phyloP scores from a whole-genome alignment of 2,113 vertebrate genomes.

The Echinops telfairi region DNA sequence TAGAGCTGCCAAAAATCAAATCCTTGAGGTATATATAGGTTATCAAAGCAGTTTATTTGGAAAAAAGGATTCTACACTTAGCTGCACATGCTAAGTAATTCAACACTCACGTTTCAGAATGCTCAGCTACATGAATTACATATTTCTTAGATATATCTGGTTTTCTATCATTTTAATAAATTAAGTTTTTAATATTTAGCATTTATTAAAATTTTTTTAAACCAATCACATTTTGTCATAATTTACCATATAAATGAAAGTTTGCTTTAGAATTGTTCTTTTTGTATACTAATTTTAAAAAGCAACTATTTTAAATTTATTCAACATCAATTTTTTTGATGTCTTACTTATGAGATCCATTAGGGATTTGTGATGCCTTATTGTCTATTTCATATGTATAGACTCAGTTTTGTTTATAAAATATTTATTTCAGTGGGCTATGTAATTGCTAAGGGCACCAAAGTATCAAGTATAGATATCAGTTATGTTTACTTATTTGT shows the following conservation, averaged over 20 bases:
- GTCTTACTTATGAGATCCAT: background rate
- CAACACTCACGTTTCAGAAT: background rate
- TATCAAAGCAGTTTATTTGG: conserved; percentile 40
- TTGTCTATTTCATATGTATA: background rate
- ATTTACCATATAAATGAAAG: conserved; percentile 23
- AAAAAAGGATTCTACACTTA: conserved; percentile 17
- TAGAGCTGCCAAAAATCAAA: conserved; percentile 31
- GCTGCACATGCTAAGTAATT: conserved; percentile 16
- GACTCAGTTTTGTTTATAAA: conserved; percentile 52
- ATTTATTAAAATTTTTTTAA: background rate
- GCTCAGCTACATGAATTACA: conserved; percentile 32
- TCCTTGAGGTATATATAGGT: background rate
- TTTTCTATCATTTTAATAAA: conserved; percentile 40
- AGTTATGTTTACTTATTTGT: background rate
- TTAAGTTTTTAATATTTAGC: conserved; percentile 27
- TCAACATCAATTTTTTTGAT: conserved; percentile 29
- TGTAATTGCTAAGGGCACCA: background rate
- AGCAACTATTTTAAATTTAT: conserved; percentile 48
- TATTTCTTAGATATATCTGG: conserved; percentile 32
- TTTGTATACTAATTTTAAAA: conserved; percentile 41
- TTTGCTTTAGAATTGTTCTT: conserved; percentile 6
- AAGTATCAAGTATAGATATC: conserved; percentile 15
- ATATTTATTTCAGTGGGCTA: conserved; percentile 19
- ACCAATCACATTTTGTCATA: background rate
- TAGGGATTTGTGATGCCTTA: background rate